Evolutionary conservation across 2,797 vertebrate genomes (phyloP), one percentile per base, ranked within the genome.

Genomic region (Hoplostethus atlanticus): DNA sequence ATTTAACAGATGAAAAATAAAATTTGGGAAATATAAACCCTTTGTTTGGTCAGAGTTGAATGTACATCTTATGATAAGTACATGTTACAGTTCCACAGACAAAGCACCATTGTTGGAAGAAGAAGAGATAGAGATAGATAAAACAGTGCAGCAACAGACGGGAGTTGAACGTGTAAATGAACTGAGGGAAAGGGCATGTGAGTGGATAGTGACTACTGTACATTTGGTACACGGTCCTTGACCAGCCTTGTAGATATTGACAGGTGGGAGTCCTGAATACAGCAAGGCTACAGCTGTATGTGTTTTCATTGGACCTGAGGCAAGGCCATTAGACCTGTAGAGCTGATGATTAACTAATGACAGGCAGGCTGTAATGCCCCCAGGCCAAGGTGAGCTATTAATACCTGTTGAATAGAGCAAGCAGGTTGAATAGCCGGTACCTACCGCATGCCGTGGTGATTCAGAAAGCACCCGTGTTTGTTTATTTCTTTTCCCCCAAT

Each of bases 1-100:
- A 89, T 93, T 92, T 87, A 89, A 90, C 81, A 89, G 55, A 81
- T 52, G 30, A 84, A 68, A 77, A 90, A 88, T 87, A 91, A 92
- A 90, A 84, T 83, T 86, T 87, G 79, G 55, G 79, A 83, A 86
- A 86, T 84, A 81, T 75, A 3, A 34, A 36, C 25, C 21, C 2
- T 62, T 40, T 59, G 36, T 66, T 54, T 40, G 34, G 13, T 34
- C 38, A 59, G 21, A 50, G 21, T 21, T 21, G 7, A 25, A 10
- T 3, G 17, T 25, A 52, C 1, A 3, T 2, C 7, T 21, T 28
- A 21, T 16, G 6, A 52, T 48, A 6, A 17, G 47, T 15, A 48
- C 46, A 57, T 13, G 16, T 67, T n/a, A 5, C 34, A 13, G 16
- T n/a, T 46, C 51, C 0, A 53, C 7, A 21, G 11, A 44, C 11